Percentiles rank a stretch among this genome's conserved stretches.
These are phyloP conservation scores for Pseudococcus longispinus DNA, from an alignment of 2,888 invertebrate species.

Conservation along the genomic window DNA sequence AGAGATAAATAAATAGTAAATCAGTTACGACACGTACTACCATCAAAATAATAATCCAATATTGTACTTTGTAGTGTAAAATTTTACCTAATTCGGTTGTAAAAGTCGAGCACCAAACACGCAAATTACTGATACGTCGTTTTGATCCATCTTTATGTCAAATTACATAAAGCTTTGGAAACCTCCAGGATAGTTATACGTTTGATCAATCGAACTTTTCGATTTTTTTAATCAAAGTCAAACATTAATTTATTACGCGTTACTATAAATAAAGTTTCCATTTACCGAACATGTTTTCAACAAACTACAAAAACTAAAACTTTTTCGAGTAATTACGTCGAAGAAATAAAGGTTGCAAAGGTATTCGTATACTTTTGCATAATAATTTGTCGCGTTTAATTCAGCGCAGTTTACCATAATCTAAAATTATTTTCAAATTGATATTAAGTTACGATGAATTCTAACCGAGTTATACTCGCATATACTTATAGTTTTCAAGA, in stretches of 20 bases:
- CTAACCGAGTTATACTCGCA: not conserved
- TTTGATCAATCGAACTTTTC: too few relatives aligned
- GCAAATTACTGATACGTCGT: not conserved
- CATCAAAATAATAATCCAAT: conserved; percentile 33
- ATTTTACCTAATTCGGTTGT: not conserved
- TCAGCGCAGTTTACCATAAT: not conserved
- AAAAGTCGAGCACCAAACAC: not conserved
- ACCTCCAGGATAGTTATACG: too few relatives aligned
- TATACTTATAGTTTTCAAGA: not conserved
- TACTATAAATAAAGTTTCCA: too few relatives aligned
- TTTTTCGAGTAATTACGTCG: too few relatives aligned
- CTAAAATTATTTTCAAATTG: not conserved
- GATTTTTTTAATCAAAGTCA: too few relatives aligned
- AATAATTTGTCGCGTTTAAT: not conserved
- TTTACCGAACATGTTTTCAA: too few relatives aligned
- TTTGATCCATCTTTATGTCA: conserved; percentile 6
- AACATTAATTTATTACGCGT: too few relatives aligned
- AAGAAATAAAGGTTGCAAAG: too few relatives aligned
- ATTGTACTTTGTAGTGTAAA: not conserved
- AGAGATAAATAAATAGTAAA: conserved; percentile 38
- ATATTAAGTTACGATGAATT: not conserved
- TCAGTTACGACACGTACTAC: conserved; percentile 8
- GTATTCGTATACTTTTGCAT: not conserved
- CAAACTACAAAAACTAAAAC: too few relatives aligned
- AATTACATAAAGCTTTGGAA: too few relatives aligned